A percentile compares a stretch with the other conserved stretches of the same genome.
Conservation (phyloP, 1,140 invertebrate genomes). For the Vanessa atalanta region DNA sequence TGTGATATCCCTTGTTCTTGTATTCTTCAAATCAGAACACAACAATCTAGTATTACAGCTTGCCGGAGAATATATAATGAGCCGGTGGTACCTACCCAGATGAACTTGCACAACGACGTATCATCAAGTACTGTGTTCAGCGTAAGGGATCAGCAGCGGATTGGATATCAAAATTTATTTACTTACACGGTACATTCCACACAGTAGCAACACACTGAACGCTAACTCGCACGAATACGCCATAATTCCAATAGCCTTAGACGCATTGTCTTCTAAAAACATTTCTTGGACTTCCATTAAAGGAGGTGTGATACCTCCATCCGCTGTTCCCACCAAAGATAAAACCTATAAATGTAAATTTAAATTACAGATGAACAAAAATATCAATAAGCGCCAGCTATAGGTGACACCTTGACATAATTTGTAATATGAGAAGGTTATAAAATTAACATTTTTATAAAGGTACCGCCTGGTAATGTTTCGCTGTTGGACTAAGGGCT, state of each 20-base stretch:
- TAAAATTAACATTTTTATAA: no score
- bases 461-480: no score
- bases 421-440: background rate
- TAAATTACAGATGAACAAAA: background rate
- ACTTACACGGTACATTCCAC: slow-evolving; percentile 56
- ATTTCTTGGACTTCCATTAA: slow-evolving; percentile 48
- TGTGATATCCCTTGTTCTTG: no score
- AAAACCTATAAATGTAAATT: slow-evolving; percentile 43
- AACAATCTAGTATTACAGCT: no score
- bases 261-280: slow-evolving; percentile 47
- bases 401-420: background rate
- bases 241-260: slow-evolving; percentile 48
- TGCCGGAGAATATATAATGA: no score
- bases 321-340: slow-evolving; percentile 48
- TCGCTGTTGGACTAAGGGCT: no score
- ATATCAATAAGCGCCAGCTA: background rate
- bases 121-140: no score
- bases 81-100: no score
- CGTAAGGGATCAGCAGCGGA: no score
- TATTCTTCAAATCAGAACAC: no score
- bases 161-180: background rate
- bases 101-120: no score
- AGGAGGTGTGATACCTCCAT: slow-evolving; percentile 48
- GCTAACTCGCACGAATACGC: slow-evolving; percentile 49
- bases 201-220: slow-evolving; percentile 50